Conservation (phyloP, 2,888 invertebrate species). For the Ommatoiulus sabulosus region DNA sequence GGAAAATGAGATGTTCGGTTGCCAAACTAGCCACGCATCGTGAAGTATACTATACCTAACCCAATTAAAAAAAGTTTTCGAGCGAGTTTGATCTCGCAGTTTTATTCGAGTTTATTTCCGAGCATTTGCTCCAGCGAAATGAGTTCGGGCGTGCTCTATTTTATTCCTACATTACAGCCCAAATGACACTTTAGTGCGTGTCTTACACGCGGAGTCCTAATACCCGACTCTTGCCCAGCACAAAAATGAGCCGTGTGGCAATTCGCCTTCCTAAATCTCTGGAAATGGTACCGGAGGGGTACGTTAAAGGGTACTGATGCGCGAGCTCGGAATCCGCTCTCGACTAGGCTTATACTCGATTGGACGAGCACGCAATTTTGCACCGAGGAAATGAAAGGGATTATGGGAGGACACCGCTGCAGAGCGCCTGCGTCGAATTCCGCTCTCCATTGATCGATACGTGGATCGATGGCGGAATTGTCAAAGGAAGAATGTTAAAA, state of each 20-base stretch:
- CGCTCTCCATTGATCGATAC: constrained; percentile 7
- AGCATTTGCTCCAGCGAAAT: neutral
- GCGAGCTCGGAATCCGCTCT: neutral
- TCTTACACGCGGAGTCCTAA: neutral
- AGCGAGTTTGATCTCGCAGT: neutral
- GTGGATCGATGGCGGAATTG: constrained; percentile 14
- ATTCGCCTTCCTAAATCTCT: constrained; percentile 27
- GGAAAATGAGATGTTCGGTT: neutral
- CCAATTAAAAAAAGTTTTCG: neutral
- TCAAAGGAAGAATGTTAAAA: constrained; percentile 1
- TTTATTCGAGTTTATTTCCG: neutral
- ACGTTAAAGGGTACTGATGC: neutral
- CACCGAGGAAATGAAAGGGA: neutral
- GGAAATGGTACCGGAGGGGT: constrained; percentile 9
- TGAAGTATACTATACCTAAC: neutral
- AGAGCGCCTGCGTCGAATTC: constrained; percentile 9
- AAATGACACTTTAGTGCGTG: neutral
- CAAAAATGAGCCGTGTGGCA: neutral
- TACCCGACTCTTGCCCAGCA: neutral
- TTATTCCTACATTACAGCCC: neutral
- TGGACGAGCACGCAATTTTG: neutral
- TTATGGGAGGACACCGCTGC: neutral
- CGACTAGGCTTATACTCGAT: neutral
- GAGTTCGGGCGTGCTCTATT: neutral
- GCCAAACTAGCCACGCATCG: neutral